Conservation (phyloP, 2,888 invertebrate genomes). For the Catocala fraxini region DNA sequence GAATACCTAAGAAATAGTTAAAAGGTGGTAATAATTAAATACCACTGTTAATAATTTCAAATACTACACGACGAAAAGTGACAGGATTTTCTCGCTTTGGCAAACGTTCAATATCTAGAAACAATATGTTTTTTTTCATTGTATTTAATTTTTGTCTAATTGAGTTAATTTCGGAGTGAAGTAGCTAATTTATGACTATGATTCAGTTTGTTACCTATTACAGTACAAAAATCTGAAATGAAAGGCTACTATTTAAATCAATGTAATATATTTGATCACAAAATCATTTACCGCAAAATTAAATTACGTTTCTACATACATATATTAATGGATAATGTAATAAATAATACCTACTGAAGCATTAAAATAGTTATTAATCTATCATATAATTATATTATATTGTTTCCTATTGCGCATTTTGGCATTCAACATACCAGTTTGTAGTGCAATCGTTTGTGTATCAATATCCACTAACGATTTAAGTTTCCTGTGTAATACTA, state of each 20-base stretch:
- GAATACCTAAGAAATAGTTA: too few relatives aligned
- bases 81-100: too few relatives aligned
- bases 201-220: too few relatives aligned
- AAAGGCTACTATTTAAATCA: background rate
- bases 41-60: too few relatives aligned
- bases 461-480: constrained; percentile 24
- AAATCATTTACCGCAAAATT: background rate
- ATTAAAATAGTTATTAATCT: constrained; percentile 6
- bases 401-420: constrained; percentile 40
- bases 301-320: background rate
- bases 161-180: too few relatives aligned
- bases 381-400: constrained; percentile 8
- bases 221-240: too few relatives aligned
- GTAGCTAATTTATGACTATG: too few relatives aligned
- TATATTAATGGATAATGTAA: background rate
- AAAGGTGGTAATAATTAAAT: too few relatives aligned
- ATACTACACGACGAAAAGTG: too few relatives aligned
- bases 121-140: too few relatives aligned
- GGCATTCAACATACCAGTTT: constrained; percentile 31
- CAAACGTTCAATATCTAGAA: too few relatives aligned
- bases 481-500: constrained; percentile 38
- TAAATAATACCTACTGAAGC: constrained; percentile 4
- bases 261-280: background rate
- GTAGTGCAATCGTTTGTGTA: constrained; percentile 29
- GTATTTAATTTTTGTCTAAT: too few relatives aligned